A percentile compares a stretch with the other conserved stretches of the same genome.
These are phyloP conservation scores for Listrodromus nycthemerus DNA, from an alignment of 2,888 invertebrate species.

Conservation along the genomic window DNA sequence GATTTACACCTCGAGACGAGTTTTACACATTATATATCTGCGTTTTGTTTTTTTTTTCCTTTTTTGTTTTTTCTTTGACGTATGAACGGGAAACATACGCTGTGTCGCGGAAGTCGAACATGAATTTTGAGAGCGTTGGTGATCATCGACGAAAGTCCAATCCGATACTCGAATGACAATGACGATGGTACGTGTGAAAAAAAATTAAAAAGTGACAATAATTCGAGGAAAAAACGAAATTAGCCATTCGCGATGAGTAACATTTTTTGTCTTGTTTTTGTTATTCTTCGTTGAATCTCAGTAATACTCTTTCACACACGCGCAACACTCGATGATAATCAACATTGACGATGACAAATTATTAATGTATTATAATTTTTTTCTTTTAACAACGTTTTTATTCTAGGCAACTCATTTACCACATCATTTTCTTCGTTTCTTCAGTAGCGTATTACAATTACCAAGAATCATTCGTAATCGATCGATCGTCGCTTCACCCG, in stretches of 20 bases:
- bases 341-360: conserved; percentile 19
- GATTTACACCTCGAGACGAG: conserved; percentile 76
- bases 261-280: conserved; percentile 10
- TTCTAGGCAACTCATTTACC: conserved; percentile 50
- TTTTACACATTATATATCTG: conserved; percentile 56
- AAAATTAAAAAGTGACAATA: conserved; percentile 21
- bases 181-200: conserved; percentile 12
- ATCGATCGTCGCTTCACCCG: conserved; percentile 36
- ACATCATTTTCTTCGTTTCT: conserved; percentile 20
- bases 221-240: conserved; percentile 28
- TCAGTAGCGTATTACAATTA: conserved; percentile 42
- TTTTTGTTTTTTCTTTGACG: conserved; percentile 24
- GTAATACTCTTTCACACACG: conserved; percentile 14
- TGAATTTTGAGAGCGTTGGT: conserved; percentile 22
- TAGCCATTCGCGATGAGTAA: conserved; percentile 22
- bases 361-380: conserved; percentile 2
- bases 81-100: conserved; percentile 27
- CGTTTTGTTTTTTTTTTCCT: conserved; percentile 25
- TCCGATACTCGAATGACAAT: conserved; percentile 27
- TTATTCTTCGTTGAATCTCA: conserved; percentile 23
- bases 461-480: conserved; percentile 64
- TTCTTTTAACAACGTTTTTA: conserved; percentile 36
- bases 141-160: conserved; percentile 24
- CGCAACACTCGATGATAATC: conserved; percentile 30
- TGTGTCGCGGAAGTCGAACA: conserved; percentile 8